Conservation (phyloP, 2,113 vertebrate genomes). For the Perca flavescens region DNA sequence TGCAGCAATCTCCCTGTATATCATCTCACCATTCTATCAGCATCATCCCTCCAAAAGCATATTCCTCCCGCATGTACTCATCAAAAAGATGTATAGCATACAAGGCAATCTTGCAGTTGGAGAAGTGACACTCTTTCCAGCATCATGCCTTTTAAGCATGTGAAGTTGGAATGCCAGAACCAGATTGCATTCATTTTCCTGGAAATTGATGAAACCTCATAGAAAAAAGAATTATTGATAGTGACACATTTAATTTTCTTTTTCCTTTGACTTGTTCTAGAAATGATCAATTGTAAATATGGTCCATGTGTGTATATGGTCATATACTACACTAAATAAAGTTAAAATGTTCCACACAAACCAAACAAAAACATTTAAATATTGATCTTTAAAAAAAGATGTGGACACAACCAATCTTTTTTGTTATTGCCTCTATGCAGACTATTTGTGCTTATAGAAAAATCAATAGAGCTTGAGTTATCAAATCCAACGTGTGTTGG, state of each 20-base stretch:
- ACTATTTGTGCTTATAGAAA: slow-evolving; percentile 92
- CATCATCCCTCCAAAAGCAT: slow-evolving; percentile 53
- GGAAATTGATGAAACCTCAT: slow-evolving; percentile 11
- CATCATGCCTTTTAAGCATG: slow-evolving; percentile 25
- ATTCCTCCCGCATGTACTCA: slow-evolving; percentile 36
- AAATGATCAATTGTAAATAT: background rate
- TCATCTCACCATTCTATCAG: slow-evolving; percentile 57
- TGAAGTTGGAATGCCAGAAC: slow-evolving; percentile 20
- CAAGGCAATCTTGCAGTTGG: slow-evolving; percentile 32
- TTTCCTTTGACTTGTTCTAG: background rate
- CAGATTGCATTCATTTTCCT: slow-evolving; percentile 12
- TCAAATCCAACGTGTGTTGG: slow-evolving; percentile 85
- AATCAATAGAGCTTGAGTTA: slow-evolving; percentile 94
- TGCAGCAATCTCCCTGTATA: slow-evolving; percentile 44
- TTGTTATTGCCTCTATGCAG: slow-evolving; percentile 75
- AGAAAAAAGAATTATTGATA: background rate
- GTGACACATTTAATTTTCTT: background rate
- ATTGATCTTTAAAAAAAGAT: slow-evolving; percentile 45
- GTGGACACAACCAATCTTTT: slow-evolving; percentile 68
- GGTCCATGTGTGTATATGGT: background rate
- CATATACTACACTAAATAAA: background rate
- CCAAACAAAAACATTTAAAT: slow-evolving; percentile 53
- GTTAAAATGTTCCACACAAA: slow-evolving; percentile 18
- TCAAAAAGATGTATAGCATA: slow-evolving; percentile 54
- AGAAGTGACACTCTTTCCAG: slow-evolving; percentile 32